Evolutionary conservation across 2,113 vertebrate genomes (phyloP), one percentile per base, ranked within the genome.

Genomic region (Cacatua alba): DNA sequence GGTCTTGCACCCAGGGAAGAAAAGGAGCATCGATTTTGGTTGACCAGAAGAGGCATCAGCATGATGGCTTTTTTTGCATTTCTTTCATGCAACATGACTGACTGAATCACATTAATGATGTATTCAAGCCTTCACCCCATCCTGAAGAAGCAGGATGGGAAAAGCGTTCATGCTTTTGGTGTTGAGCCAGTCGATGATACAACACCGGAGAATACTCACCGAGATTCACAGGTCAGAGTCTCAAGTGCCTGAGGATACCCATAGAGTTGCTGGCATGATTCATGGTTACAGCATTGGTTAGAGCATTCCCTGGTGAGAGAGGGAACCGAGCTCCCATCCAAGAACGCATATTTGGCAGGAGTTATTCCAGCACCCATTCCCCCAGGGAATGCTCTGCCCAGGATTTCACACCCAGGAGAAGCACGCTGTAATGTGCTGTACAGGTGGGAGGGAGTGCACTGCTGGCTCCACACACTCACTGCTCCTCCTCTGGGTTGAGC

Each of bases 51-150:
- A n/a, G 44, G n/a, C 35, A 13, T 7, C 59, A 28, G 24, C 1
- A 2, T 5, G 7, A 1, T 13, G 6, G 18, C 33, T 4, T 9
- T 14, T 17, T 43, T 51, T 48, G 10, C 28, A 10, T 55, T 57
- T 83, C 35, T 72, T 17, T 11, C 68, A 1, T 4, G 16, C 11
- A 10, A 0, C 2, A 0, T 8, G 0, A 10, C 51, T n/a, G n/a
- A 3, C 67, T 57, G 43, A 48, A 19, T 8, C 31, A 6, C 17
- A 0, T 18, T 6, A n/a, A 1, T 4, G 77, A 48, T 31, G 41
- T 51, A 48, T 24, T 62, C 33, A 13, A n/a, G 11, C 46, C 28
- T 71, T 33, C 15, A 2, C 4, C 4, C 9, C 6, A 2, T 12
- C 21, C 51, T 11, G 12, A 46, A 41, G 53, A 4, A 57, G 35